Evolutionary conservation across 2,888 invertebrate species (phyloP).

Genomic region (Omphaloscelis lunosa): DNA sequence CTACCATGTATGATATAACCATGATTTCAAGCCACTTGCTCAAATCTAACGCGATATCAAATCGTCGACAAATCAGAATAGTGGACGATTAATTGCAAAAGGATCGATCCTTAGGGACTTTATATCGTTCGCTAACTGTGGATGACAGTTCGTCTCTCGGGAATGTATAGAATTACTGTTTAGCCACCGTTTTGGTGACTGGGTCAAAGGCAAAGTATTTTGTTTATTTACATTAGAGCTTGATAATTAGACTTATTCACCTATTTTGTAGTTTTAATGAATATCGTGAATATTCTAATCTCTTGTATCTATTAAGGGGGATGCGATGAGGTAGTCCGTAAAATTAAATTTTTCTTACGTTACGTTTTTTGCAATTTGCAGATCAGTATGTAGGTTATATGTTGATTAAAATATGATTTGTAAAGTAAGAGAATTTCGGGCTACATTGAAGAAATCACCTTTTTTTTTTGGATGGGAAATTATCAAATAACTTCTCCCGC

Average conservation of each 20-base stretch:
- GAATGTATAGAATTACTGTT: neutral
- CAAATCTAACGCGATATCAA: neutral
- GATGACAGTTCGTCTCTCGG: constrained; percentile 4
- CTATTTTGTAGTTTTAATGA: neutral
- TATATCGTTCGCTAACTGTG: constrained; percentile 13
- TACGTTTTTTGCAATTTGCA: no score
- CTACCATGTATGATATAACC: neutral
- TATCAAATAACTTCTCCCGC: no score
- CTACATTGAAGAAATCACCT: no score
- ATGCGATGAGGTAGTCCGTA: no score
- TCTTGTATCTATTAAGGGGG: no score
- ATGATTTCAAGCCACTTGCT: neutral
- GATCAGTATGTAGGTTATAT: no score
- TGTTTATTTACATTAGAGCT: neutral
- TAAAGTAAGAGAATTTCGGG: no score
- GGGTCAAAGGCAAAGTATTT: constrained; percentile 14
- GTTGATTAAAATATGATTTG: no score
- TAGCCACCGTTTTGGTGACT: constrained; percentile 17
- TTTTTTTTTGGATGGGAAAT: no score
- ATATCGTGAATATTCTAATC: neutral
- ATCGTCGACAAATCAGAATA: constrained; percentile 5
- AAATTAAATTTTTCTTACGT: no score
- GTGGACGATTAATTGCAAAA: constrained; percentile 13
- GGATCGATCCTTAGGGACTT: constrained; percentile 15
- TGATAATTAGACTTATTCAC: neutral